phyloP scores from a whole-genome alignment of 2,888 invertebrate species.

The Argyresthia goedartella region DNA sequence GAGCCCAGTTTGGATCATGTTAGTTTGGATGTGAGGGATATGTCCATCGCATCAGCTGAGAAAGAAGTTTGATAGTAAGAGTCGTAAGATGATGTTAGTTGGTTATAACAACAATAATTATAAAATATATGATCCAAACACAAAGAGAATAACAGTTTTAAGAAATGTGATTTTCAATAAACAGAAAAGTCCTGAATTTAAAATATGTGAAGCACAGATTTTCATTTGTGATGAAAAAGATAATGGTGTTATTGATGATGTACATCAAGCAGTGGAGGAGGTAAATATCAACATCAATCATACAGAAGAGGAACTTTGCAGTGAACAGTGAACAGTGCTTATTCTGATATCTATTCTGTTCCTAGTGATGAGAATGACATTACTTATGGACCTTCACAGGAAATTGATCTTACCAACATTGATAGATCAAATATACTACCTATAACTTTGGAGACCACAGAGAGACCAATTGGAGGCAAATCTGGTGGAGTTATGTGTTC shows the following conservation, averaged over 20 bases:
- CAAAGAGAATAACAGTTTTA: constrained; percentile 13
- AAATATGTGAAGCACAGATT: constrained; percentile 12
- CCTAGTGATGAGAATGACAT: constrained; percentile 12
- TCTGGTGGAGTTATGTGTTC: constrained; percentile 14
- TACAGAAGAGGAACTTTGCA: no score
- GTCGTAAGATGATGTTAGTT: constrained; percentile 18
- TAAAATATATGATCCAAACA: constrained; percentile 18
- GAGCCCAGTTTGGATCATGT: constrained; percentile 16
- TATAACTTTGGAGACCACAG: constrained; percentile 14
- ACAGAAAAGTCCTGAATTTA: constrained; percentile 8
- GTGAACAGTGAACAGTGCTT: no score
- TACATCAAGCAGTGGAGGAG: no score
- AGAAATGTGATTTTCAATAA: constrained; percentile 22
- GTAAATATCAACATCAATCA: no score
- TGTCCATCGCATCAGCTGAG: constrained; percentile 23
- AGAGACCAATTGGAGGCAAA: constrained; percentile 15
- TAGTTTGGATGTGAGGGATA: constrained; percentile 21
- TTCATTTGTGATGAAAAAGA: no score
- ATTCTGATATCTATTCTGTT: no score
- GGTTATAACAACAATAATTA: constrained; percentile 25
- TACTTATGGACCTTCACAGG: constrained; percentile 16
- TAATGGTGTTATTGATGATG: no score
- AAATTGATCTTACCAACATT: no score
- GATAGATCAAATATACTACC: constrained; percentile 3
- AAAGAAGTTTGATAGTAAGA: constrained; percentile 17